These are phyloP conservation scores for rabbit (Oryctolagus cuniculus) DNA, from an alignment of 2,113 vertebrate species.

Conservation along the genomic window DNA sequence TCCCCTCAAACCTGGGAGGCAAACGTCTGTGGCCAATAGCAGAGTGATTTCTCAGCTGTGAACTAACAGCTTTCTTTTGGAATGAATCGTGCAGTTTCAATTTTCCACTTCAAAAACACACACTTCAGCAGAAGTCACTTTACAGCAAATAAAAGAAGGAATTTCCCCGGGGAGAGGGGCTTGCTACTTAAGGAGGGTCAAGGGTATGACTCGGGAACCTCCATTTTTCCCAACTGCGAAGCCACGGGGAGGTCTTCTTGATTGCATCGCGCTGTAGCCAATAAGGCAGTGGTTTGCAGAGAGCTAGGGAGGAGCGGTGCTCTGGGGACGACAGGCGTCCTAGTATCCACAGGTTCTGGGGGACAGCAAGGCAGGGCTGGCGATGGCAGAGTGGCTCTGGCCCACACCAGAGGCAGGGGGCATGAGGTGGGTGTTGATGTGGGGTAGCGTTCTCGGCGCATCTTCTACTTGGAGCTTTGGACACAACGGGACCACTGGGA, in stretches of 20 bases:
- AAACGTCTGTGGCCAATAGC: constrained; percentile 65
- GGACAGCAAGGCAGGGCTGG: neutral
- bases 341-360: rapidly evolving
- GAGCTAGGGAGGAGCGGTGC: neutral
- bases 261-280: neutral
- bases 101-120: constrained; percentile 84
- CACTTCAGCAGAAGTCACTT: constrained; percentile 77
- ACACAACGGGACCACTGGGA: neutral
- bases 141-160: constrained; percentile 75
- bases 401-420: neutral
- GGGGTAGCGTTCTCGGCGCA: neutral
- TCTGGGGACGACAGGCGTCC: neutral
- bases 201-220: constrained; percentile 37
- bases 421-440: neutral
- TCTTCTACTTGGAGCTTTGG: neutral
- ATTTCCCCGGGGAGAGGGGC: constrained; percentile 60
- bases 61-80: constrained; percentile 78
- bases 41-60: constrained; percentile 79
- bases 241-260: neutral
- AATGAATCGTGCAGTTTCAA: constrained; percentile 78
- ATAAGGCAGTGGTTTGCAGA: constrained; percentile 6
- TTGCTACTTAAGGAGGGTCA: constrained; percentile 49
- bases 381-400: neutral
- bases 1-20: neutral
- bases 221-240: constrained; percentile 38